phyloP scores from a whole-genome alignment of 1,140 invertebrate species.

The Drosophila guanche region DNA sequence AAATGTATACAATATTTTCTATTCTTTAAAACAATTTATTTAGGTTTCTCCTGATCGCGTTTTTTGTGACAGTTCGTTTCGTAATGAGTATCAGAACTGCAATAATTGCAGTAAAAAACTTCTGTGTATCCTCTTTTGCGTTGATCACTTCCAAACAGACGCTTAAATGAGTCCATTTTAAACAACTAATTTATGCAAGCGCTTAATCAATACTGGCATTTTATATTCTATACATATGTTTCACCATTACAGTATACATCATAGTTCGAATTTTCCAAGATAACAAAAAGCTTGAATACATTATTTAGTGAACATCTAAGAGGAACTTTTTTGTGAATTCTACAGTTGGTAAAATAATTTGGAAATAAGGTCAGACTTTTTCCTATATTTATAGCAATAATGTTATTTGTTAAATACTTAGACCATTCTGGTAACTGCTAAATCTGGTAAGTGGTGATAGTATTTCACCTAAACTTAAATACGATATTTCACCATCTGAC shows the following conservation, averaged over 20 bases:
- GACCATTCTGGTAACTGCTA: too few relatives aligned
- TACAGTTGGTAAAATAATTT: constrained; percentile 2
- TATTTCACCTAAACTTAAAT: background rate
- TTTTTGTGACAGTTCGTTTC: constrained; percentile 6
- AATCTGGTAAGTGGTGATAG: background rate
- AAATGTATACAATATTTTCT: too few relatives aligned
- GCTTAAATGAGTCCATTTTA: background rate
- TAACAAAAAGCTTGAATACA: constrained; percentile 1
- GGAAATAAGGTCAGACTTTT: background rate
- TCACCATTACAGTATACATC: background rate
- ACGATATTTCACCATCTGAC: background rate
- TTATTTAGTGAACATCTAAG: constrained; percentile 4
- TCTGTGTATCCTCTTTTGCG: background rate
- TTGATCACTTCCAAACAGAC: background rate
- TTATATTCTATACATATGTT: background rate
- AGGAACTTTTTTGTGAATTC: constrained; percentile 3
- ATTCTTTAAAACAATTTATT: background rate
- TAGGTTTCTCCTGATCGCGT: background rate
- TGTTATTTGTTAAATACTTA: constrained; percentile 3
- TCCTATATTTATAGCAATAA: constrained; percentile 5
- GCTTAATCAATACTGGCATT: background rate
- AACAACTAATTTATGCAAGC: background rate
- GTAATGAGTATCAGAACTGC: constrained; percentile 1
- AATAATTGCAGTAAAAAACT: constrained; percentile 1
- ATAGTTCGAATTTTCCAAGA: constrained; percentile 4